Evolutionary conservation across 1,140 invertebrate genomes (phyloP).

Genomic region (Brachionus plicatilis): DNA sequence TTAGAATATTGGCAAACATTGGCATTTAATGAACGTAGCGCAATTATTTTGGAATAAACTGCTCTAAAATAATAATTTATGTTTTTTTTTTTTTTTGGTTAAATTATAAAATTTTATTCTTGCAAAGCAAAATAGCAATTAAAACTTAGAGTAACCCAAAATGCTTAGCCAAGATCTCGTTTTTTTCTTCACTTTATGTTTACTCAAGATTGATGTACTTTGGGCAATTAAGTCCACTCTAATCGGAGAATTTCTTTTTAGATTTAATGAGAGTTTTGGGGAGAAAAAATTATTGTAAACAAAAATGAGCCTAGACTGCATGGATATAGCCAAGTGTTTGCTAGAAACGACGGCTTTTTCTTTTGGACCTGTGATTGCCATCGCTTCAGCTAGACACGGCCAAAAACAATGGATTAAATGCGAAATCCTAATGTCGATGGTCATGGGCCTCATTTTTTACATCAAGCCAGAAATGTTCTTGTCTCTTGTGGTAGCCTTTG

Average conservation of each 20-base stretch:
- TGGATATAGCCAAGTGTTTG: not conserved
- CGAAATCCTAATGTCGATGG: not conserved
- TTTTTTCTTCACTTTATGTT: not conserved
- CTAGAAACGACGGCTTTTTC: not conserved
- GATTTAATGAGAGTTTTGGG: not conserved
- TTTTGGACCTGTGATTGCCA: not conserved
- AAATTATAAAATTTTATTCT: slow-evolving; percentile 3
- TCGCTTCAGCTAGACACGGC: not conserved
- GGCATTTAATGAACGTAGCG: not conserved
- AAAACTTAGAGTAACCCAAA: not conserved
- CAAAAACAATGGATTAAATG: not conserved
- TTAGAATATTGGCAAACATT: not conserved
- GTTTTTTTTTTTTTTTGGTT: not conserved
- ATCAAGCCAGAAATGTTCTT: not conserved
- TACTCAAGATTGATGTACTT: not conserved
- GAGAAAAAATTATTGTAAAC: not conserved
- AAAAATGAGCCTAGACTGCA: not conserved
- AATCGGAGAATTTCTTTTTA: not conserved
- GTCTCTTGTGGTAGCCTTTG: not conserved
- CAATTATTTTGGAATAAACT: not conserved
- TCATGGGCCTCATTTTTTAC: not conserved
- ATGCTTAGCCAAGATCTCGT: not conserved
- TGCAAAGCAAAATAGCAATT: not conserved
- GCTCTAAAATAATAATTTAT: slow-evolving; percentile 4
- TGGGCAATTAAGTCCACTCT: not conserved